Evolutionary conservation across 2,113 vertebrate species (phyloP), one percentile per base, ranked within the genome.

Genomic region (Ctenodactylus gundi): DNA sequence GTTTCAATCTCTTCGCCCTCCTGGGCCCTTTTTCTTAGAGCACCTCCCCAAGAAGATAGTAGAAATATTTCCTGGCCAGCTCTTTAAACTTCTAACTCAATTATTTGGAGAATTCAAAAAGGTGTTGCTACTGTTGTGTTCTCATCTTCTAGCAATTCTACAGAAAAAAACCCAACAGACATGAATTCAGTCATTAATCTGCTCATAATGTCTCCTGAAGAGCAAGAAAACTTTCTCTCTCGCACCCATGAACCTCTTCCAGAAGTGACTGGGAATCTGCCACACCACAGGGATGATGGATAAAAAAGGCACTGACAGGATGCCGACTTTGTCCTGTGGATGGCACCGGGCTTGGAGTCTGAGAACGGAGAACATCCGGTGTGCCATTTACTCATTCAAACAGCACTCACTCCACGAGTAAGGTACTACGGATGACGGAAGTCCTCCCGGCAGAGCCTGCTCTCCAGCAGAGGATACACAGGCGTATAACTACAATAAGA

Each of bases 361-460:
- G 67, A 88, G 41, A 34, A 15, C 34, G 73, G 60, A 83, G 41
- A 31, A 41, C 46, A 15, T 46, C 29, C 4, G 31, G 65, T 82
- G 13, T 3, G 17, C 44, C 11, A 18, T 7, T 53, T 55, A 14
- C 57, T 76, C 53, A 57, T 77, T 49, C 41, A 31, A 58, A 51
- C 3, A 39, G 62, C 29, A 23, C 12, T 25, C n/a, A 58, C 2
- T 23, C 25, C 7, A 7, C 8, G 0, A 76, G 9, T 11, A 49
- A 4, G 23, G 23, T 0, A 8, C 36, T 44, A 12, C 64, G 9
- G 5, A 51, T 39, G 29, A 21, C 0, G 6, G n/a, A 20, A 41
- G 13, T 23, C 31, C 23, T 23, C 41, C 34, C 29, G 31, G 58
- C 67, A 49, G 76, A n/a, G 21, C 27, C 51, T 60, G n/a, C 18